Percentiles rank a stretch among this genome's conserved stretches.
Conservation (phyloP, 1,140 invertebrate species). For the Chrysopa pallens region DNA sequence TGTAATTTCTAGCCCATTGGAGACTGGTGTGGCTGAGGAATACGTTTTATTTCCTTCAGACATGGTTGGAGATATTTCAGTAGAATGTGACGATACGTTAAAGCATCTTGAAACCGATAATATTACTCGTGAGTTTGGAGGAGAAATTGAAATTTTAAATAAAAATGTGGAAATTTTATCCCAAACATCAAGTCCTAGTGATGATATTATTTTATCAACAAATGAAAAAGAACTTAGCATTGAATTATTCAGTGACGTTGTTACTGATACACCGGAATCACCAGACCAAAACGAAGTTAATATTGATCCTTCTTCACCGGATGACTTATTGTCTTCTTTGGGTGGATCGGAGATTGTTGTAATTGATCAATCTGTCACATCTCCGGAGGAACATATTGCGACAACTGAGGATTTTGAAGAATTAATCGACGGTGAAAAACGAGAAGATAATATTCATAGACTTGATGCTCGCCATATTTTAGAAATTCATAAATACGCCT, state of each 20-base stretch:
- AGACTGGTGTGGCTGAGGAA: constrained; percentile 36
- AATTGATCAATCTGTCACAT: constrained; percentile 34
- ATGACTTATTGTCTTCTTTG: constrained; percentile 24
- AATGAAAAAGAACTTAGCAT: constrained; percentile 22
- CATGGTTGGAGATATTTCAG: constrained; percentile 35
- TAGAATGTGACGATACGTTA: constrained; percentile 39
- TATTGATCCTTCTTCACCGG: constrained; percentile 25
- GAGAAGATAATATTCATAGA: constrained; percentile 26
- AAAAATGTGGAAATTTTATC: constrained; percentile 9
- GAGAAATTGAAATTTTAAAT: constrained; percentile 20
- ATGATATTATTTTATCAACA: constrained; percentile 18
- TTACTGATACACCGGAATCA: constrained; percentile 28
- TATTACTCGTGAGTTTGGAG: constrained; percentile 24
- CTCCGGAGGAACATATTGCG: constrained; percentile 36
- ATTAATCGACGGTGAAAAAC: constrained; percentile 32
- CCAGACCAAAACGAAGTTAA: constrained; percentile 30
- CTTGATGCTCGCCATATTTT: constrained; percentile 14
- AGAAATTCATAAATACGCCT: constrained; percentile 18
- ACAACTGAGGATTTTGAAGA: constrained; percentile 43
- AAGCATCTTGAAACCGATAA: constrained; percentile 17
- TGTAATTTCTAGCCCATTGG: constrained; percentile 34
- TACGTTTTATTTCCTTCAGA: constrained; percentile 41
- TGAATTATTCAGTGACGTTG: constrained; percentile 19
- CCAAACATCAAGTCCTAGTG: constrained; percentile 11
- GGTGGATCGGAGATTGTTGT: constrained; percentile 41